A percentile compares a stretch with the other conserved stretches of the same genome.
Evolutionary conservation across 2,797 vertebrate species (phyloP).

Genomic region (Eulemur mongoz): DNA sequence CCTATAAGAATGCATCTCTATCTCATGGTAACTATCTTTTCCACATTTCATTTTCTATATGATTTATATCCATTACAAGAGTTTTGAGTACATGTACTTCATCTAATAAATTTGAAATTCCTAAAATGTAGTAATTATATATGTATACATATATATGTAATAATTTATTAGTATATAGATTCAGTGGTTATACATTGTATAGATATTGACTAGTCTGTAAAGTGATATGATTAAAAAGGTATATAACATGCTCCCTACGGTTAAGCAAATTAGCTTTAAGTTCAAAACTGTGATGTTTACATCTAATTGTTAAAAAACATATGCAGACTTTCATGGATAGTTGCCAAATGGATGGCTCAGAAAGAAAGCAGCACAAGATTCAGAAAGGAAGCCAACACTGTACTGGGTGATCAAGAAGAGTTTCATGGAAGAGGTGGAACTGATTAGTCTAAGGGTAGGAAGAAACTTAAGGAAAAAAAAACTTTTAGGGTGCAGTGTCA

Average conservation of each 20-base stretch:
- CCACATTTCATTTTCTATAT: background rate
- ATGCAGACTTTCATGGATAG: background rate
- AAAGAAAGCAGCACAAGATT: background rate
- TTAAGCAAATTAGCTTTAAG: background rate
- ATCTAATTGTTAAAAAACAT: background rate
- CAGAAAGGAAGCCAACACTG: background rate
- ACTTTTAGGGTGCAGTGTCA: background rate
- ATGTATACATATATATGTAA: background rate
- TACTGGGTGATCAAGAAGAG: background rate
- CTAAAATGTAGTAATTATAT: background rate
- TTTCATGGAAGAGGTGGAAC: background rate
- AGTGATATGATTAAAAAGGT: background rate
- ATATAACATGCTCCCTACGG: background rate
- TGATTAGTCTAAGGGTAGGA: background rate
- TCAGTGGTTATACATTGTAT: background rate
- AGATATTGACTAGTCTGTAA: background rate
- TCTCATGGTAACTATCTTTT: background rate
- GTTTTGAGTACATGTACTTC: background rate
- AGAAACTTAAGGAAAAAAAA: background rate
- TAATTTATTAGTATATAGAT: background rate
- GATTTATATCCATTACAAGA: background rate
- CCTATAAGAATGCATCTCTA: background rate
- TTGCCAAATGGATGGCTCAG: background rate
- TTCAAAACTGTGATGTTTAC: background rate
- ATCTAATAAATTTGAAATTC: background rate